Base-by-base conservation (phyloP, 2,888 invertebrate genomes). In the Pogonocherus hispidulus region DNA sequence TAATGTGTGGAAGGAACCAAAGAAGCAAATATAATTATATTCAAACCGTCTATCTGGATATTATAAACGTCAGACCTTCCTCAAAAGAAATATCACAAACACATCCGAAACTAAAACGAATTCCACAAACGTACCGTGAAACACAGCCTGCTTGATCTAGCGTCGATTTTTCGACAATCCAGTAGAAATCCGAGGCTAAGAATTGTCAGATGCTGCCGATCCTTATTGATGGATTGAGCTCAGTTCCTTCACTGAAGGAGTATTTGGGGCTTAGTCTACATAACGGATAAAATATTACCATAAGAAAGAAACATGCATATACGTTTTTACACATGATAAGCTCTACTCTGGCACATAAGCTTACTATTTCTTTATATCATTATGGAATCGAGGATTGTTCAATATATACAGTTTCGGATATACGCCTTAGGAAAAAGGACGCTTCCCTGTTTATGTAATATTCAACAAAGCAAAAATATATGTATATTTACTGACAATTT, bases 161-260 rank as follows among this genome's bases (percentile, higher is more conserved):
- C 76, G 77, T 78, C 78, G 79, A 76, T 81, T 80, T 80, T 78
- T 76, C 77, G 76, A 77, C 80, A 80, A 82, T 82, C 81, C 81
- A 81, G 77, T 81, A 73, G 75, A 81, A 83, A 81, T 82, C 82
- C 81, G 68, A 77, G 76, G 78, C 80, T 80, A 80, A 79, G 78
- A 77, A 81, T 80, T 80, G 81, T 82, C 82, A 81, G 81, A 79
- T 75, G 77, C 74, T 77, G 70, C 73, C 81, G 81, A 82, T 81
- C 81, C 82, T 78, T 81, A 82, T 83, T 83, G 83, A 83, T 82
- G 81, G 82, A 83, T 83, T 79, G 82, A 78, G 77, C 77, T 72
- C 71, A 73, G 66, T 72, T 73, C 71, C 63, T 67, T 68, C 59
- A 67, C 65, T 63, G 59, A 68, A 68, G 65, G 68, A 64, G 70